Evolutionary conservation across 2,888 invertebrate genomes (phyloP), one percentile per base, ranked within the genome.

Genomic region (Trissonchulus latispiculum): DNA sequence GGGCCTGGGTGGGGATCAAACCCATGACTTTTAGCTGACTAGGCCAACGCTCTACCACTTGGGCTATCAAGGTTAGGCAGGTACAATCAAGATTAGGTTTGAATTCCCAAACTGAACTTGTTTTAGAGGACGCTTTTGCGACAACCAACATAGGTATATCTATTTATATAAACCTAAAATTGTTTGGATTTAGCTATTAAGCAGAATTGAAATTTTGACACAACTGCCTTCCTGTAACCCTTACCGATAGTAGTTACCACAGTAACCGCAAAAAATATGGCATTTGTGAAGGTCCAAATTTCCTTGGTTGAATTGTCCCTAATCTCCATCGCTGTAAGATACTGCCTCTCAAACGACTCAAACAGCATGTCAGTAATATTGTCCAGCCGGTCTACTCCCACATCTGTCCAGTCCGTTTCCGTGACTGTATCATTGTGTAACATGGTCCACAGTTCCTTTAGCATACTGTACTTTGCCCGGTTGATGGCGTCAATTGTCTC

Each of bases 211-310:
- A n/a, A n/a, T n/a, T n/a, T n/a, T n/a, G n/a, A n/a, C n/a, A n/a
- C n/a, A n/a, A n/a, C n/a, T n/a, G n/a, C n/a, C n/a, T n/a, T n/a
- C n/a, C n/a, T n/a, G n/a, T n/a, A n/a, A 48, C 8, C 23, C 73
- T 48, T 61, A 79, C 80, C 81, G 29, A 81, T 81, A 1, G 81
- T 81, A 1, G 81, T 81, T 31, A 81, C 80, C 2, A 82, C 82
- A 2, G 82, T 83, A 29, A 81, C 81, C 23, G 82, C 82, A 74
- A 82, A 82, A 77, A 82, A 82, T n/a, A 82, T 79, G 29, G 82
- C 80, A 33, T 81, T 82, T 3, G 81, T 79, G 72, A 83, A 83
- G 8, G 80, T 79, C 82, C 82, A 82, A 31, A 83, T 79, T 73
- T 81, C 80, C 8, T 77, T 74, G 15, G 81, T 81, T 3, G 75